phyloP scores from a whole-genome alignment of 2,888 invertebrate species.

The Malacosoma neustria region DNA sequence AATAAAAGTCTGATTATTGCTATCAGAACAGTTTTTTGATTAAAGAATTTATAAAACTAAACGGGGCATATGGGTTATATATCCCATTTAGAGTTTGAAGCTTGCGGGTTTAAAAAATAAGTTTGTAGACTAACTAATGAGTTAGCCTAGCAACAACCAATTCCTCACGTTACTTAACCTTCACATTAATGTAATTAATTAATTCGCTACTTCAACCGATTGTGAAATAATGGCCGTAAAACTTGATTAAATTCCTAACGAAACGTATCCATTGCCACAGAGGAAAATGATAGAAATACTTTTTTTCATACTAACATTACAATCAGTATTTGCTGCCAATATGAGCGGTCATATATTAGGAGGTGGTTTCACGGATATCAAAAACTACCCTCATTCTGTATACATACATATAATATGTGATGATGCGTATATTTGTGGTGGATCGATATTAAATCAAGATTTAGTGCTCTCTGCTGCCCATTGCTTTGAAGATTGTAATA shows the following conservation, averaged over 20 bases:
- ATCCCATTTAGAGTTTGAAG: too few relatives aligned
- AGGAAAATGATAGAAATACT: neutral
- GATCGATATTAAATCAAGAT: slow-evolving; percentile 18
- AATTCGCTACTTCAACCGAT: neutral
- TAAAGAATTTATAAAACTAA: too few relatives aligned
- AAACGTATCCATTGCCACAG: neutral
- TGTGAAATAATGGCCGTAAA: slow-evolving; percentile 3
- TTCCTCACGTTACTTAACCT: too few relatives aligned
- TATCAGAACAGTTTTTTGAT: too few relatives aligned
- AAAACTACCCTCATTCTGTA: slow-evolving; percentile 14
- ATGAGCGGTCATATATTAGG: slow-evolving; percentile 8
- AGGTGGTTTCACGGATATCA: slow-evolving; percentile 12
- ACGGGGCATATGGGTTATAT: too few relatives aligned
- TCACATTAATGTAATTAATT: too few relatives aligned
- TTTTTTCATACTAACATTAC: neutral
- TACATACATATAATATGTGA: neutral
- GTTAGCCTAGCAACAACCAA: too few relatives aligned
- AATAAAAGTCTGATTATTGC: too few relatives aligned
- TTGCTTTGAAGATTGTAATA: slow-evolving; percentile 11
- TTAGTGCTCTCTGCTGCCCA: slow-evolving; percentile 21
- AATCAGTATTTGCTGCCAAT: neutral
- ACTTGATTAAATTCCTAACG: slow-evolving; percentile 5
- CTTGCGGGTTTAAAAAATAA: too few relatives aligned
- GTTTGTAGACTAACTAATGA: too few relatives aligned
- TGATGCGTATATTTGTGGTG: slow-evolving; percentile 15